Percentiles rank a stretch among this genome's conserved stretches.
Conservation (phyloP, 2,888 invertebrate genomes). For the Cataglyphis livida region DNA sequence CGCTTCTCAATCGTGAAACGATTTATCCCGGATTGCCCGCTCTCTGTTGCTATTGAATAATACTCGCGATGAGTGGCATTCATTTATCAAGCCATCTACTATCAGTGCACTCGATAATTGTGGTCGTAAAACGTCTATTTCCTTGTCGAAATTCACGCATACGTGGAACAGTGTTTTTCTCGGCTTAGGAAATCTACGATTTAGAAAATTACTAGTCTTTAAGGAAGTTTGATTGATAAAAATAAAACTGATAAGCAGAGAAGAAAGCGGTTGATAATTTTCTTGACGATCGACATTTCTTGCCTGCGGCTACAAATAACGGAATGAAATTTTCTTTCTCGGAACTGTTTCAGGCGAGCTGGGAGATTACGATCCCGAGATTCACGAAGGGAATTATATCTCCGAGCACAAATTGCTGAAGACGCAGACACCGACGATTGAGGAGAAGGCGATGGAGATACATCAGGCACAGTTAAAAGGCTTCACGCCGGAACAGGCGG, state of each 20-base stretch:
- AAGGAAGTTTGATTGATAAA: background rate
- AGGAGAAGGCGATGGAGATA: conserved; percentile 96
- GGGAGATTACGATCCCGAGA: conserved; percentile 96
- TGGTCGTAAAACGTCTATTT: background rate
- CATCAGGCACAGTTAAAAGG: conserved; percentile 96
- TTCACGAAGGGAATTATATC: conserved; percentile 96
- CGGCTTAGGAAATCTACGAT: background rate
- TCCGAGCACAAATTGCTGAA: conserved; percentile 96
- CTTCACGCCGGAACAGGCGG: conserved; percentile 94
- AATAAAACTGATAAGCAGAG: background rate
- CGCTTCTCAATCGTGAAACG: background rate
- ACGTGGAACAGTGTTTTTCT: background rate
- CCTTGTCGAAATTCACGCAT: background rate
- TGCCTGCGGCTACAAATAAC: background rate
- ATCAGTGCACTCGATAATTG: conserved; percentile 7
- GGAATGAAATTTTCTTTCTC: background rate
- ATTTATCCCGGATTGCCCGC: conserved; percentile 11
- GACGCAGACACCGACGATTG: conserved; percentile 96
- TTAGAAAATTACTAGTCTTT: background rate
- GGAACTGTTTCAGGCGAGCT: conserved; percentile 91
- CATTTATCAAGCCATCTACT: background rate
- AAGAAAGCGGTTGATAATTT: background rate
- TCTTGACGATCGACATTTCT: background rate
- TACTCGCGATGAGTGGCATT: background rate
- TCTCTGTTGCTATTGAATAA: conserved; percentile 14